These are phyloP conservation scores for Lophura nycthemera DNA, from an alignment of 2,113 vertebrate genomes.

Conservation along the genomic window DNA sequence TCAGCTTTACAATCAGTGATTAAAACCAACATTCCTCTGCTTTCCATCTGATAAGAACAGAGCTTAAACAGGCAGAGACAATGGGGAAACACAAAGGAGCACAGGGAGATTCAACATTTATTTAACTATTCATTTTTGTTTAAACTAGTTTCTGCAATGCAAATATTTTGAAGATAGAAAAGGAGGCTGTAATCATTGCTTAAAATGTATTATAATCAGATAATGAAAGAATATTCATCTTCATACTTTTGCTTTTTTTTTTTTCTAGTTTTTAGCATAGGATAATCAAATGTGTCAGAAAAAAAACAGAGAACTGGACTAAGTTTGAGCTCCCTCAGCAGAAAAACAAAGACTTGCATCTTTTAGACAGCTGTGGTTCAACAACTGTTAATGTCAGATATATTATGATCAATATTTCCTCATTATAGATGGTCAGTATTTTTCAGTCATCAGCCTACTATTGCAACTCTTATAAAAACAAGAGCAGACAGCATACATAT, in stretches of 20 bases:
- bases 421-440: background rate
- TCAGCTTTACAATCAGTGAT: conserved; percentile 41
- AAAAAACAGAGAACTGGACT: background rate
- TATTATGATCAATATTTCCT: background rate
- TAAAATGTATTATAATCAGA: background rate
- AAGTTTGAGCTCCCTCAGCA: background rate
- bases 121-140: background rate
- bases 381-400: background rate
- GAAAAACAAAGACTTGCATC: background rate
- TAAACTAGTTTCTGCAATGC: background rate
- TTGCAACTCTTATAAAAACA: background rate
- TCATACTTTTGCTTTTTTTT: background rate
- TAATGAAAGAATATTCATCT: background rate
- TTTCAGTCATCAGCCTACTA: background rate
- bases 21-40: conserved; percentile 31
- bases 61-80: background rate
- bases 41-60: conserved; percentile 46
- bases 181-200: background rate
- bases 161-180: background rate
- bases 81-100: conserved; percentile 8
- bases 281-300: background rate
- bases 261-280: background rate
- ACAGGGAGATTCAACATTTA: background rate
- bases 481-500: fast-evolving
- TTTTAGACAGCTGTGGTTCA: background rate